phyloP scores from a whole-genome alignment of 1,140 invertebrate species.

The Bombus sibiricus region DNA sequence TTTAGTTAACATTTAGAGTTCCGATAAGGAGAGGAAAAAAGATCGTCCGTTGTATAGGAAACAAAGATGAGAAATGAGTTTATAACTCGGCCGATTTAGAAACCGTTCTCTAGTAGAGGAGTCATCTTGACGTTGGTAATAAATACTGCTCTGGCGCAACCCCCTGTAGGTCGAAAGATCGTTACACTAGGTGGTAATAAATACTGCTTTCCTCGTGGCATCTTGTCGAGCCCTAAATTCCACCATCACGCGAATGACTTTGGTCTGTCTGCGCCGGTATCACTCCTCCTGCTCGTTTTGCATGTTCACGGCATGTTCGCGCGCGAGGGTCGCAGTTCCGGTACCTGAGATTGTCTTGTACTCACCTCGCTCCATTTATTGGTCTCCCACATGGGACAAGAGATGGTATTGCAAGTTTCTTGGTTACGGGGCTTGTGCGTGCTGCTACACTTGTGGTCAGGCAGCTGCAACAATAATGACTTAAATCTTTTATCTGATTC shows the following conservation, averaged over 20 bases:
- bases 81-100: neutral
- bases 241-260: slow-evolving; percentile 3
- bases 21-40: neutral
- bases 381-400: slow-evolving; percentile 93
- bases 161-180: neutral
- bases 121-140: slow-evolving; percentile 4
- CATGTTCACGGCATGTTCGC: neutral
- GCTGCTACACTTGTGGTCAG: slow-evolving; percentile 89
- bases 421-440: slow-evolving; percentile 88
- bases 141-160: neutral
- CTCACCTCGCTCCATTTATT: slow-evolving; percentile 92
- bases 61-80: neutral
- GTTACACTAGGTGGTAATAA: slow-evolving; percentile 10
- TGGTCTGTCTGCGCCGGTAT: slow-evolving; percentile 11
- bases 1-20: too few relatives aligned
- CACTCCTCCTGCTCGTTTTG: slow-evolving; percentile 1
- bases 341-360: slow-evolving; percentile 23
- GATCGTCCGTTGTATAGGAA: neutral
- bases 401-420: slow-evolving; percentile 91
- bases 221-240: slow-evolving; percentile 31
- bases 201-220: slow-evolving; percentile 2
- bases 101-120: neutral
- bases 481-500: neutral
- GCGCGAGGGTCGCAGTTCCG: neutral
- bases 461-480: slow-evolving; percentile 83